These are phyloP conservation scores for Aleadryas rufinucha DNA, from an alignment of 2,113 vertebrate genomes.

Conservation along the genomic window DNA sequence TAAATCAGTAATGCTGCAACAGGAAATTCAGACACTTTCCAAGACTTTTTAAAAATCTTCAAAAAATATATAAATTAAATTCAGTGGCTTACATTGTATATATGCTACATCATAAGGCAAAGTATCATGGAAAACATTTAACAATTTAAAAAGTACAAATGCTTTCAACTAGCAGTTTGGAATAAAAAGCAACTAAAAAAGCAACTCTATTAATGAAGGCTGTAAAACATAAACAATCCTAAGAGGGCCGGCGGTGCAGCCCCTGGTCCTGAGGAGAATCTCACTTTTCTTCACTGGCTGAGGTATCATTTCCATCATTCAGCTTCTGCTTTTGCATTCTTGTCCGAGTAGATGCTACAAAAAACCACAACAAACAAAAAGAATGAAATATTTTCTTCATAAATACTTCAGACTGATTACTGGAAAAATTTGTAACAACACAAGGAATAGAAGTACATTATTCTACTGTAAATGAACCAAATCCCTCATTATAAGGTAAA, in stretches of 20 bases:
- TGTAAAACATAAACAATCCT: neutral
- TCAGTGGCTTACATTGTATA: slow-evolving; percentile 66
- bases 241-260: neutral
- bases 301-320: slow-evolving; percentile 82
- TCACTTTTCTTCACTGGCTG: slow-evolving; percentile 79
- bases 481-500: neutral
- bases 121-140: slow-evolving; percentile 28
- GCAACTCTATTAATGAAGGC: slow-evolving; percentile 26
- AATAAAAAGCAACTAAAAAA: slow-evolving; percentile 54
- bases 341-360: slow-evolving; percentile 86
- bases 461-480: neutral
- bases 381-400: neutral
- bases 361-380: neutral
- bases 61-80: slow-evolving; percentile 77
- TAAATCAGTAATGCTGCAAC: slow-evolving; percentile 33
- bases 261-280: slow-evolving; percentile 33
- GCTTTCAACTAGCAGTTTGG: slow-evolving; percentile 24
- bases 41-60: slow-evolving; percentile 49
- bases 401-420: neutral
- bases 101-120: slow-evolving; percentile 64
- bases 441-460: neutral
- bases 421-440: neutral
- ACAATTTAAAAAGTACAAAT: slow-evolving; percentile 13
- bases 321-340: slow-evolving; percentile 96
- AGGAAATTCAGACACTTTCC: slow-evolving; percentile 53